These are phyloP conservation scores for Amiota communis DNA, from an alignment of 2,888 invertebrate species.

Conservation along the genomic window DNA sequence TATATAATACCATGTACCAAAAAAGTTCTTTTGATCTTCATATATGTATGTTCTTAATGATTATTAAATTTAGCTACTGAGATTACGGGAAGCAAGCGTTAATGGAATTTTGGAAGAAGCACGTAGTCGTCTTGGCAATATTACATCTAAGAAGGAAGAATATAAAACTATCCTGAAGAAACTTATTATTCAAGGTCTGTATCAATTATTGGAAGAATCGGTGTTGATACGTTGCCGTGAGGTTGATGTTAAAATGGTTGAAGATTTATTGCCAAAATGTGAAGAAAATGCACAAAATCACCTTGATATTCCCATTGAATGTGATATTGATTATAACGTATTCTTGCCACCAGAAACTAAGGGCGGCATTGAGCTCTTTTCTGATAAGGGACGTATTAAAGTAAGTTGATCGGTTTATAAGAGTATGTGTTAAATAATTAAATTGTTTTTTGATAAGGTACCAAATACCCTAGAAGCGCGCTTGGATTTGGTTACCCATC, in stretches of 20 bases:
- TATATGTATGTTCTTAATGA: neutral
- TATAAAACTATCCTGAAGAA: conserved; percentile 88
- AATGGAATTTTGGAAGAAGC: conserved; percentile 93
- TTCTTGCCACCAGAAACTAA: conserved; percentile 86
- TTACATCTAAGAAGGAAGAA: conserved; percentile 78
- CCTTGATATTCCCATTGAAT: conserved; percentile 79
- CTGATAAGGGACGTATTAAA: conserved; percentile 85
- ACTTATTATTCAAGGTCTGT: conserved; percentile 88
- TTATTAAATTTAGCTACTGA: conserved; percentile 79
- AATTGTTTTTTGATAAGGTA: conserved; percentile 75
- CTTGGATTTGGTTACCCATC: conserved; percentile 93
- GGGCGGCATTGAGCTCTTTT: conserved; percentile 92
- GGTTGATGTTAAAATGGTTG: conserved; percentile 83
- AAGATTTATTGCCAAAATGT: conserved; percentile 76
- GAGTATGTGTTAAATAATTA: no score
- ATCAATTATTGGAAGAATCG: conserved; percentile 89
- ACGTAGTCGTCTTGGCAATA: conserved; percentile 84
- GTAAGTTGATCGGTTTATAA: conserved; percentile 52
- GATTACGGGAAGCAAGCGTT: conserved; percentile 96
- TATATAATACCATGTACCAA: no score
- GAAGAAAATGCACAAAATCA: neutral
- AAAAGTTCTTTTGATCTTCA: no score
- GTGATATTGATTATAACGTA: conserved; percentile 82
- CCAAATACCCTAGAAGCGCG: conserved; percentile 96
- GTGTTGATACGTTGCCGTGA: conserved; percentile 88